Evolutionary conservation across 2,797 vertebrate genomes (phyloP), one percentile per base, ranked within the genome.

Genomic region (Ciconia nigra): DNA sequence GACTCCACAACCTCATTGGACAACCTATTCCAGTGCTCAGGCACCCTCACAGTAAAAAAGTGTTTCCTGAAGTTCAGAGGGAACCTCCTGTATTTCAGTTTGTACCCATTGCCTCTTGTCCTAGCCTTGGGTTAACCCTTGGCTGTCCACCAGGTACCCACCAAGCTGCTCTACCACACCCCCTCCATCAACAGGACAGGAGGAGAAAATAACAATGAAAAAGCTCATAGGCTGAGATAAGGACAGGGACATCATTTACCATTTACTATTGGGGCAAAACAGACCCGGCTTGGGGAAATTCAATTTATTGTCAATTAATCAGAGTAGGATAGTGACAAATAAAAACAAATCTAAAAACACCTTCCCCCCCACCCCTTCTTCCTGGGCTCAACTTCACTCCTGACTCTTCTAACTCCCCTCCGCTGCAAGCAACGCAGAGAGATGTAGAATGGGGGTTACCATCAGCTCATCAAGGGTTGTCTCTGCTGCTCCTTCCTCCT

Each of bases 401-500:
- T n/a, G 28, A 55, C 14, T 55, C 22, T 33, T 46, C 22, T 73
- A 39, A 39, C 37, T 28, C 7, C 18, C 7, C n/a, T 54, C 21
- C 41, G 10, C 18, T 7, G 3, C 2, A 4, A 37, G 21, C 1
- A 2, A 11, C 7, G 5, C 33, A 63, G 33, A 7, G 2, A 21
- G 4, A 33, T 2, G 6, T 9, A 14, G 9, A 63, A 46, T 21
- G 17, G 17, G 15, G 10, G 9, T 63, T 54, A 2, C 1, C 2
- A 4, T 37, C 20, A 47, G n/a, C 47, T 63, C 8, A 47, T 15
- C 15, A 31, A 3, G 1, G 1, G 0, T 28, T 11, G 3, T 37
- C n/a, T 76, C 52, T 58, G 15, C 6, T 8, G 13, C 15, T 83
- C 18, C n/a, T 55, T 85, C 35, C 11, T 84, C 29, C 11, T 83